Base-by-base conservation (phyloP, 2,888 invertebrate species). In the Anticlea derivata region DNA sequence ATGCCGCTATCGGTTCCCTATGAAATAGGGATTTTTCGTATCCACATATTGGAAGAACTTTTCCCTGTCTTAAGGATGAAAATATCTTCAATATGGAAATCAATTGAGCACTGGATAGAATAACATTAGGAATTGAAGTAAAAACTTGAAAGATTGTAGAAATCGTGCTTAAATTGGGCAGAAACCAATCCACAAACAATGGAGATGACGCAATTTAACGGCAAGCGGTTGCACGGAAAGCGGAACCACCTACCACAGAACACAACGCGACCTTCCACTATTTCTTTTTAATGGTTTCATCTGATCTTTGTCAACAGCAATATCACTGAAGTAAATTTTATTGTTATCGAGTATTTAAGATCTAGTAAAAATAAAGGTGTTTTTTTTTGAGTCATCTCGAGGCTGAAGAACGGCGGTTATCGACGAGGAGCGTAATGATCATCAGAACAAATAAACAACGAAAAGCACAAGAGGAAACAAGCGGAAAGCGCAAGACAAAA, bases 401-500 rank as follows among this genome's bases (percentile, higher is more conserved):
- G 29, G 27, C 34, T 34, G 29, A 50, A 44, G 33, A 34, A 37
- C 24, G 57, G 37, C 10, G 2, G 22, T 41, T 56, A 51, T 49
- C 30, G 43, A 27, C 55, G 44, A 35, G 33, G 44, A 35, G 33
- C 48, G 41, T 39, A 43, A 51, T 59, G 46, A 59, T 52, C 39
- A 44, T 37, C 35, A 44, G 34, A 55, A 60, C 60, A 58, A 55
- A 55, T 38, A 61, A 61, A 60, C 60, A 60, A 66, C 40, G 30
- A 46, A 53, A 72, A n/a, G n/a, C n/a, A n/a, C 55, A 61, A 70
- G 65, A 69, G n/a, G 40, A 61, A 61, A 60, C 60, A 60, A 66
- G 26, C 40, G 30, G 44, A 53, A 72, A n/a, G n/a, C n/a, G n/a
- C 55, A 61, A 70, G 65, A 69, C 54, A 68, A 74, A 73, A 73